These are phyloP conservation scores for Gymnoscelis rufifasciata DNA, from an alignment of 2,888 invertebrate species.

Conservation along the genomic window DNA sequence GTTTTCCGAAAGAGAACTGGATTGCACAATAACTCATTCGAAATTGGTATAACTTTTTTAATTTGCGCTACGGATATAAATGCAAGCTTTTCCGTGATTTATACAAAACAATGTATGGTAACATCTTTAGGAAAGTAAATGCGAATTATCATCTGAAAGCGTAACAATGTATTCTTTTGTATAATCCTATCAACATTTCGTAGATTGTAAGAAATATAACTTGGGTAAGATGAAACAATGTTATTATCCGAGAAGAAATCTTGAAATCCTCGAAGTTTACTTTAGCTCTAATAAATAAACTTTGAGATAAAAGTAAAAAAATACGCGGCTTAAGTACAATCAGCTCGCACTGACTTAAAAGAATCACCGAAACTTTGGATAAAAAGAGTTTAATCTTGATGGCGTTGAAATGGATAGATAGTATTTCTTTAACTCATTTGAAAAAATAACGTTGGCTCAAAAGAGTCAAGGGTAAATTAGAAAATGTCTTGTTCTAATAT, in stretches of 20 bases:
- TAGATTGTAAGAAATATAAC: slow-evolving; percentile 1
- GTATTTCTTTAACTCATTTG: slow-evolving; percentile 50
- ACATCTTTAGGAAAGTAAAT: slow-evolving; percentile 45
- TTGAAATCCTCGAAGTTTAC: slow-evolving; percentile 11
- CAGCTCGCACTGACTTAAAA: slow-evolving; percentile 34
- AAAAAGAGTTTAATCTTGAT: slow-evolving; percentile 42
- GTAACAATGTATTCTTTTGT: slow-evolving; percentile 12
- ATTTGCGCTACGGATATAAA: slow-evolving; percentile 68
- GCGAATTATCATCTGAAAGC: slow-evolving; percentile 30
- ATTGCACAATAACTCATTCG: slow-evolving; percentile 73
- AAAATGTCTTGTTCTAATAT: slow-evolving; percentile 48
- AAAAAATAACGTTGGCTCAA: slow-evolving; percentile 55
- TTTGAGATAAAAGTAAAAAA: slow-evolving; percentile 24
- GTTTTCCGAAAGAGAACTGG: slow-evolving; percentile 49
- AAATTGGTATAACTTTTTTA: slow-evolving; percentile 75
- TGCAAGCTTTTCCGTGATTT: slow-evolving; percentile 67
- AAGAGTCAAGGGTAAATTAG: slow-evolving; percentile 53
- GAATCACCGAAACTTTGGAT: slow-evolving; percentile 37
- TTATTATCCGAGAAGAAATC: background rate
- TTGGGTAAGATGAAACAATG: background rate
- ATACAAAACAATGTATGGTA: slow-evolving; percentile 51
- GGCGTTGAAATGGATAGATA: slow-evolving; percentile 43
- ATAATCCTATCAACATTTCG: slow-evolving; percentile 4
- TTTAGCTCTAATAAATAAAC: slow-evolving; percentile 26
- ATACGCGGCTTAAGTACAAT: slow-evolving; percentile 15